Conservation (phyloP, 2,113 vertebrate species). For the Coturnix japonica region DNA sequence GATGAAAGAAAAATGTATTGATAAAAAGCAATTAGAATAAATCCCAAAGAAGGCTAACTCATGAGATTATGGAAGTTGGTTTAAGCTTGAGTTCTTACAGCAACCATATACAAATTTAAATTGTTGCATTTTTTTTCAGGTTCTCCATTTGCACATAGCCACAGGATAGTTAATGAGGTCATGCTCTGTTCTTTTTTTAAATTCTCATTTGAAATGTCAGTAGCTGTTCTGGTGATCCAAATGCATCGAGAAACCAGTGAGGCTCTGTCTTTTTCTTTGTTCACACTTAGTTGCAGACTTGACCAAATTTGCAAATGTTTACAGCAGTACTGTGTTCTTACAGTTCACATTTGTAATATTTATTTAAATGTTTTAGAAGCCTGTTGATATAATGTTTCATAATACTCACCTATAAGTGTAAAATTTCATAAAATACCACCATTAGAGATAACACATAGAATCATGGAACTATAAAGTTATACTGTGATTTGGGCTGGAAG, state of each 20-base stretch:
- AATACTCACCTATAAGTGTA: background rate
- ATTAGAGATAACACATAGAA: background rate
- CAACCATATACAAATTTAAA: background rate
- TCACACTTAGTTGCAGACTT: background rate
- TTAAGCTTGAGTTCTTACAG: slow-evolving; percentile 12
- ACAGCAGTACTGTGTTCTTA: background rate
- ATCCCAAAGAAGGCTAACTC: slow-evolving; percentile 32
- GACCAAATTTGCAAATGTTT: background rate
- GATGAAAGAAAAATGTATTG: slow-evolving; percentile 48
- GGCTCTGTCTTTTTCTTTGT: background rate
- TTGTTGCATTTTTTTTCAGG: background rate
- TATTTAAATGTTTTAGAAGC: background rate
- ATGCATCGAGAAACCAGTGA: background rate
- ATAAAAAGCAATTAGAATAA: slow-evolving; percentile 67
- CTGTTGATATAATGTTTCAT: background rate
- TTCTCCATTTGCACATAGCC: background rate
- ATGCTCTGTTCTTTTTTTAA: background rate
- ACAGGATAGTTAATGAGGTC: background rate
- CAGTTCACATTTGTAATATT: background rate
- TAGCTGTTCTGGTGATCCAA: background rate
- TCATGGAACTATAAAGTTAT: background rate
- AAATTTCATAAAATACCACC: background rate
- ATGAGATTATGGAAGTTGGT: slow-evolving; percentile 3
- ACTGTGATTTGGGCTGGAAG: background rate
- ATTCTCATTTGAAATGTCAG: background rate